Evolutionary conservation across 1,140 invertebrate genomes (phyloP).

Genomic region (Tyrophagus putrescentiae): DNA sequence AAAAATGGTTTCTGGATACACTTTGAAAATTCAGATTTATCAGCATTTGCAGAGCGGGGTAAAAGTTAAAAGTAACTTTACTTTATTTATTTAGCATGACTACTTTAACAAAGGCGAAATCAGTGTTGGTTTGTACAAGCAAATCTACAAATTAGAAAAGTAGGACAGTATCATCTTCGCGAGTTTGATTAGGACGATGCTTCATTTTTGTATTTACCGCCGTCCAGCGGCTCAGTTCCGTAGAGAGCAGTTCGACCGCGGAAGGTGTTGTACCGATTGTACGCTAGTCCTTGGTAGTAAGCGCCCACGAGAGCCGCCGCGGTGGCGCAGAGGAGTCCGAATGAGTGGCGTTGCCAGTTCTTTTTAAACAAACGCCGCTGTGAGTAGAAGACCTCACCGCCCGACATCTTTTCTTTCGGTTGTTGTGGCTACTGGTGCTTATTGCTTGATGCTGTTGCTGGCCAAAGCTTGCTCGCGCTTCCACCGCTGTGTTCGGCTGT

Average conservation of each 20-base stretch:
- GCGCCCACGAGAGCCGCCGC: neutral
- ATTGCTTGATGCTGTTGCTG: neutral
- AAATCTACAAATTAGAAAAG: too few species aligned
- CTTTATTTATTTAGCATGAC: too few species aligned
- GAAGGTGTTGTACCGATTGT: neutral
- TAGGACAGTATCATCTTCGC: too few species aligned
- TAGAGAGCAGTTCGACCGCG: neutral
- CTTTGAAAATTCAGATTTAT: too few species aligned
- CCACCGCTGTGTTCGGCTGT: neutral
- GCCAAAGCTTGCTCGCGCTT: neutral
- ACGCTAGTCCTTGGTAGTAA: neutral
- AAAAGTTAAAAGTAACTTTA: too few species aligned
- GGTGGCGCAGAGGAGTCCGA: neutral
- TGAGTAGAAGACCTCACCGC: neutral
- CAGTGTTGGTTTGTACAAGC: too few species aligned
- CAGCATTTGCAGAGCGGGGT: too few species aligned
- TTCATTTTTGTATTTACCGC: slow-evolving; percentile 12
- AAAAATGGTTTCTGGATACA: too few species aligned
- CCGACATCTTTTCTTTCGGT: too few species aligned
- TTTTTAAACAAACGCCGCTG: neutral
- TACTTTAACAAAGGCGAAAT: too few species aligned
- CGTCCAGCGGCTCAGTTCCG: neutral
- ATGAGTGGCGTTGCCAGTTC: slow-evolving; percentile 1
- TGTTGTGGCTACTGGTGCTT: too few species aligned
- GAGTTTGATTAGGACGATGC: too few species aligned